Base-by-base conservation (phyloP, 2,888 invertebrate genomes). In the Sphinx pinastri region DNA sequence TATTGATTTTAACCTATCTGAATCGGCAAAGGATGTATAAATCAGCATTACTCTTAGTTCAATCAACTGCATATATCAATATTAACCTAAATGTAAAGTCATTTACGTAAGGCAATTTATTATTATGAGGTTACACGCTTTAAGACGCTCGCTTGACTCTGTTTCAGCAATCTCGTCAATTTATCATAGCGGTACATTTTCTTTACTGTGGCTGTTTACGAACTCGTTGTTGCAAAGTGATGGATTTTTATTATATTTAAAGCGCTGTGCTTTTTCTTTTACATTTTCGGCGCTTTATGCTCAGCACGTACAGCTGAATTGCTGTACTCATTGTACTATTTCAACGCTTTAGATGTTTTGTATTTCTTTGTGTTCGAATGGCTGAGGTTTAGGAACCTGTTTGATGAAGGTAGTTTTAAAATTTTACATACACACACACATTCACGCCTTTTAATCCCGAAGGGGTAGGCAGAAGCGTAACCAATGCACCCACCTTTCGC, bases 161-260 rank as follows among this genome's bases (percentile, higher is more conserved):
- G 57, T 57, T 57, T 57, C 57, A 57, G 57, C 57, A 57, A 57
- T 57, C 57, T 57, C 25, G 12, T 57, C 57, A 57, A 57, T 57
- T 57, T 57, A 57, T 57, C 57, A 19, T 57, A 25, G 25, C 57
- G 11, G 60, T 16, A 16, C 38, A 60, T 60, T 47, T 16, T 60
- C 14, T 60, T 60, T 60, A 16, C 45, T 47, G 60, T 47, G 45
- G 45, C 45, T n/a, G 60, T 47, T 60, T 47, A 14, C n/a, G 47
- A 60, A 16, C 60, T 60, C 47, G 60, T 57, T 57, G 25, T 60
- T 60, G 60, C 60, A 60, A 60, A 60, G 47, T 47, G n/a, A 47
- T 60, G 60, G 16, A 60, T 47, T 60, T 47, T 60, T 60, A 60
- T 47, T 45, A 60, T 60, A 60, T 47, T 60, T 45, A 60, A 47